A percentile compares a stretch with the other conserved stretches of the same genome.
Conservation (phyloP, 2,888 invertebrate genomes). For the Dermolepida albohirtum region DNA sequence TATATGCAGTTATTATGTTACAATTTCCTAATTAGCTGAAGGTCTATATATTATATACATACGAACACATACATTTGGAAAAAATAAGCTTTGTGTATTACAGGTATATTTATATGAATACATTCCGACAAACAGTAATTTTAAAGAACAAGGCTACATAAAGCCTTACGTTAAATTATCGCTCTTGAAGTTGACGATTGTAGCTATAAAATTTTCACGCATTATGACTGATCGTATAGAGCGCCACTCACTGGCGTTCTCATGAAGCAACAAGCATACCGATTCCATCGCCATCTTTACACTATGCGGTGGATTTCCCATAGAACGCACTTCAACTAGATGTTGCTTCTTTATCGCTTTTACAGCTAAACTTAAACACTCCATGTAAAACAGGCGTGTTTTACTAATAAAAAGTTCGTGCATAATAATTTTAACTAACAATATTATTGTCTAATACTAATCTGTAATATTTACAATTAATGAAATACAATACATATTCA, state of each 20-base stretch:
- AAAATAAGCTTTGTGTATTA: constrained; percentile 26
- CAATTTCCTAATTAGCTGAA: not conserved
- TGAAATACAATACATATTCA: too few relatives aligned
- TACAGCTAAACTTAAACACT: constrained; percentile 73
- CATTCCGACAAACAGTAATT: constrained; percentile 34
- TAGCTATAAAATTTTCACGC: constrained; percentile 95
- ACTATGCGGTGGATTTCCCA: constrained; percentile 93
- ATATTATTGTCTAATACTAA: not conserved
- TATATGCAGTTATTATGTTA: not conserved
- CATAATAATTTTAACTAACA: not conserved
- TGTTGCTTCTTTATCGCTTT: constrained; percentile 97
- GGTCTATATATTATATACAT: constrained; percentile 1
- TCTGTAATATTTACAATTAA: not conserved
- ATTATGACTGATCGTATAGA: constrained; percentile 90
- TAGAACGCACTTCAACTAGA: constrained; percentile 92
- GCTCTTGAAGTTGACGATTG: constrained; percentile 94
- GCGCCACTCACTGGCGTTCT: constrained; percentile 94
- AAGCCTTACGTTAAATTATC: constrained; percentile 89
- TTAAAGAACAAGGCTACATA: constrained; percentile 28
- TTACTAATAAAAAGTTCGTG: not conserved
- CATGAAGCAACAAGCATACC: constrained; percentile 92
- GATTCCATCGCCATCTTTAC: constrained; percentile 96
- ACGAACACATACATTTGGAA: constrained; percentile 3
- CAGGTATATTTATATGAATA: constrained; percentile 22
- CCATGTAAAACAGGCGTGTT: constrained; percentile 1